Percentiles rank a stretch among this genome's conserved stretches.
Conservation (phyloP, 2,797 vertebrate genomes). For the Pangasius sanitwongsei region DNA sequence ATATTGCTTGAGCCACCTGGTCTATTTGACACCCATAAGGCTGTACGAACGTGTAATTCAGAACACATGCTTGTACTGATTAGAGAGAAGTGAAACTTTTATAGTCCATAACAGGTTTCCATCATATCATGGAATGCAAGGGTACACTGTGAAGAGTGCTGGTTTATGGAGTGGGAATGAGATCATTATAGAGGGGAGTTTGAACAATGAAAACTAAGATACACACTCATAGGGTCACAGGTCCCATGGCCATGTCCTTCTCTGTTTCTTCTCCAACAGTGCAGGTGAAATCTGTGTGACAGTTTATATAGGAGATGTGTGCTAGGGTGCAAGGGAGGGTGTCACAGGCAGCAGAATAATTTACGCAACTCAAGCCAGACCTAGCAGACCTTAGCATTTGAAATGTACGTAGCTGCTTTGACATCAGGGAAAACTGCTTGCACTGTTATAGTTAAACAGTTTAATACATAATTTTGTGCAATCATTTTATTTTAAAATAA, state of each 20-base stretch:
- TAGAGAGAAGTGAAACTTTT: conserved; percentile 53
- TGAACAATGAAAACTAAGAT: conserved; percentile 49
- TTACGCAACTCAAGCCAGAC: conserved; percentile 48
- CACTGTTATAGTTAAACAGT: background rate
- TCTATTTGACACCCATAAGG: conserved; percentile 33
- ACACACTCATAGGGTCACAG: conserved; percentile 29
- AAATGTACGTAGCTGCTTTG: background rate
- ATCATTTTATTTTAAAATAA: too few relatives aligned
- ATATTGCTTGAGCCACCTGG: conserved; percentile 33
- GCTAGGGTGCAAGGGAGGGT: conserved; percentile 38
- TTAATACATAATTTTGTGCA: background rate
- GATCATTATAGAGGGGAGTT: conserved; percentile 46
- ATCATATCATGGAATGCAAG: conserved; percentile 45
- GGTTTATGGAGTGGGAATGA: conserved; percentile 55
- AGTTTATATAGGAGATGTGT: conserved; percentile 41
- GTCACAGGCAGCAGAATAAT: conserved; percentile 38
- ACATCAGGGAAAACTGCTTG: conserved; percentile 29
- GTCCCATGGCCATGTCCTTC: conserved; percentile 8
- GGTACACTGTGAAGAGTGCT: conserved; percentile 36
- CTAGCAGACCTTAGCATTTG: conserved; percentile 29
- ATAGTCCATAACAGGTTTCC: conserved; percentile 55
- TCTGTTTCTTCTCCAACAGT: conserved; percentile 43
- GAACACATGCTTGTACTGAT: conserved; percentile 43
- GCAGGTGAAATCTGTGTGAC: conserved; percentile 43
- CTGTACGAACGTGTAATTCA: conserved; percentile 37